These are phyloP conservation scores for Zosterops japonicus DNA, from an alignment of 2,113 vertebrate species.

Conservation along the genomic window DNA sequence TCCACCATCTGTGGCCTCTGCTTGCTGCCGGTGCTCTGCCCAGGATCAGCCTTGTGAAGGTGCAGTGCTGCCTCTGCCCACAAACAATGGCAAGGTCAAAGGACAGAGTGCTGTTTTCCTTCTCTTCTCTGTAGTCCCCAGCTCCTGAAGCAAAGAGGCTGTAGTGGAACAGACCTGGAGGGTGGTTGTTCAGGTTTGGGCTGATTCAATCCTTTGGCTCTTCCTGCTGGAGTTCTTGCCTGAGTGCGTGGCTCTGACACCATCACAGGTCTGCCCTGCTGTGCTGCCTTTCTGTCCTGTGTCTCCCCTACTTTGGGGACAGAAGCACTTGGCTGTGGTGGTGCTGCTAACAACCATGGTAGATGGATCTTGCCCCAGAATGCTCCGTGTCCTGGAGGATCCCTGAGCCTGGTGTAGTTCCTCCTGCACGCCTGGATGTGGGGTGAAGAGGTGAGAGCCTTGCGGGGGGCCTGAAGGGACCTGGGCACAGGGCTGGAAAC, in stretches of 20 bases:
- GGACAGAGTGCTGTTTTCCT: neutral
- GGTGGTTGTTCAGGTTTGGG: neutral
- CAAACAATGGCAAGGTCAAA: neutral
- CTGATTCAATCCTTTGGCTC: neutral
- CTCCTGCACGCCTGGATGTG: accelerated
- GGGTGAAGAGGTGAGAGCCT: neutral
- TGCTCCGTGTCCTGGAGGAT: neutral
- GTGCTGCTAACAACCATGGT: neutral
- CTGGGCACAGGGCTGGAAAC: neutral
- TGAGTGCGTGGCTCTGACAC: neutral
- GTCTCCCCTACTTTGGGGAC: neutral
- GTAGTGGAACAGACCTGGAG: neutral
- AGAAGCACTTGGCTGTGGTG: neutral
- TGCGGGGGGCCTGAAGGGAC: neutral
- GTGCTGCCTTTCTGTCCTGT: neutral
- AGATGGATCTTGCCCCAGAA: neutral
- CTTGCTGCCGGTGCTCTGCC: neutral
- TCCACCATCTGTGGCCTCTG: neutral
- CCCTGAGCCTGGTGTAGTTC: neutral
- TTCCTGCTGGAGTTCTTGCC: neutral
- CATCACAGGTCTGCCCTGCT: neutral
- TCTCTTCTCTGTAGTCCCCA: neutral
- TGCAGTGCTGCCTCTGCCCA: neutral
- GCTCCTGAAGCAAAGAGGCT: neutral
- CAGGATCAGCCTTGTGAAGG: neutral